These are phyloP conservation scores for Luscinia luscinia DNA, from an alignment of 2,797 vertebrate genomes.

Conservation along the genomic window DNA sequence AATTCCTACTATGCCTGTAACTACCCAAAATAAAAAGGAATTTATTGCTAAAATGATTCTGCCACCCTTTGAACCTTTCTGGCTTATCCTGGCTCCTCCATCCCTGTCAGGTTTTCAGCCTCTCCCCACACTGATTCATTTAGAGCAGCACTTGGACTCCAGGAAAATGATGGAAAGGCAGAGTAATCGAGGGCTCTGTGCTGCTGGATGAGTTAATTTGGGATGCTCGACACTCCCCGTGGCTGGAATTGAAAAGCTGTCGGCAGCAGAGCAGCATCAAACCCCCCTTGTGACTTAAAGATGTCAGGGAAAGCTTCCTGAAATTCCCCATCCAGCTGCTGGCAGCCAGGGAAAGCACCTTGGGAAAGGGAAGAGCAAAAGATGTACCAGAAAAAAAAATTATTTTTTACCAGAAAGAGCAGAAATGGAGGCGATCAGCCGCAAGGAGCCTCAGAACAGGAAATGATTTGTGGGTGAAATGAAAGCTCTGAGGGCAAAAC, in stretches of 20 bases:
- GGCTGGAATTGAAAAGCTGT: background rate
- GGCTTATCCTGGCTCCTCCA: background rate
- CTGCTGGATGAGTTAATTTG: background rate
- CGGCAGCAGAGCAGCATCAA: background rate
- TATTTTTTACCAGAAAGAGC: background rate
- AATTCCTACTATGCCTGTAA: background rate
- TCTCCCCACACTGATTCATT: background rate
- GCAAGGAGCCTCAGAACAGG: background rate
- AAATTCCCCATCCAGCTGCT: background rate
- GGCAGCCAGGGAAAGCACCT: background rate
- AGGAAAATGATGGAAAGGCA: background rate
- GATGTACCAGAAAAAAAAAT: background rate
- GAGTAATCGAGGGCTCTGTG: background rate
- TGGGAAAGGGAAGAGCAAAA: background rate
- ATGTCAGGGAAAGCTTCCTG: background rate
- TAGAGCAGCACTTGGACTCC: background rate
- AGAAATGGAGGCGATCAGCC: rapidly evolving
- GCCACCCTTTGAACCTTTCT: background rate
- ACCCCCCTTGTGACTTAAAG: background rate
- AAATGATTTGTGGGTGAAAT: background rate
- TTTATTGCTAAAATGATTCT: background rate
- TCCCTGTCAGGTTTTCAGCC: background rate
- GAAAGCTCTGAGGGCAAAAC: conserved; percentile 12
- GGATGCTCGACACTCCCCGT: background rate
- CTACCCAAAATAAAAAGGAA: background rate